Evolutionary conservation across 2,113 vertebrate genomes (phyloP).

Genomic region (Microcebus murinus): DNA sequence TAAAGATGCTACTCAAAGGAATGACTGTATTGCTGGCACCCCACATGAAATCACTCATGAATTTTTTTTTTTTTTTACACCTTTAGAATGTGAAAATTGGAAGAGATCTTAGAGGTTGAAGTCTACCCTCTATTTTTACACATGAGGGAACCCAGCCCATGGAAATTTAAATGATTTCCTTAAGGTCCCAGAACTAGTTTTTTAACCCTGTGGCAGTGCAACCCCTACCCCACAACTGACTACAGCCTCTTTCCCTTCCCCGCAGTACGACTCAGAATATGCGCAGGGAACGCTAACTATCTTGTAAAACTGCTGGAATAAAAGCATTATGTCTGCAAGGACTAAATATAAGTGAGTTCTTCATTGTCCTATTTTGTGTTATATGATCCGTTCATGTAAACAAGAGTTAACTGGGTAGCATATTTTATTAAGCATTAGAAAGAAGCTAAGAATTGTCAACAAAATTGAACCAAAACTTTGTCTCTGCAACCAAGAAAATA

Average conservation of each 20-base stretch:
- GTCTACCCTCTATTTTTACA: not conserved
- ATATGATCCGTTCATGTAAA: not conserved
- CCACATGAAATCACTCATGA: not conserved
- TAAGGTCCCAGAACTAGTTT: not conserved
- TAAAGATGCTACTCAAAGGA: not conserved
- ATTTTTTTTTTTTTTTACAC: not conserved
- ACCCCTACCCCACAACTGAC: not conserved
- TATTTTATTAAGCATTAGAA: not conserved
- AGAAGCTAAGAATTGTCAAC: not conserved
- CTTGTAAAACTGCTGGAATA: not conserved
- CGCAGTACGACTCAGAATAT: not conserved
- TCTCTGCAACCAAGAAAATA: not conserved
- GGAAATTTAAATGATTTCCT: not conserved
- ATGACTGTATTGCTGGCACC: not conserved
- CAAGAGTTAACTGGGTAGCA: not conserved
- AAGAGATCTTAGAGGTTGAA: not conserved
- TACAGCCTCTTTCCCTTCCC: not conserved
- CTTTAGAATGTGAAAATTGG: not conserved
- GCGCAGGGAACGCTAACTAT: not conserved
- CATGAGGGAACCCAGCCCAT: not conserved
- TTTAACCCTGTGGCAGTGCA: not conserved
- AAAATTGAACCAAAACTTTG: constrained; percentile 23
- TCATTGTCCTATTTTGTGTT: not conserved
- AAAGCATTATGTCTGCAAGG: not conserved
- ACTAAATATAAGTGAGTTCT: not conserved